Base-by-base conservation (phyloP, 2,888 invertebrate species). In the Epistrophe grossulariae region DNA sequence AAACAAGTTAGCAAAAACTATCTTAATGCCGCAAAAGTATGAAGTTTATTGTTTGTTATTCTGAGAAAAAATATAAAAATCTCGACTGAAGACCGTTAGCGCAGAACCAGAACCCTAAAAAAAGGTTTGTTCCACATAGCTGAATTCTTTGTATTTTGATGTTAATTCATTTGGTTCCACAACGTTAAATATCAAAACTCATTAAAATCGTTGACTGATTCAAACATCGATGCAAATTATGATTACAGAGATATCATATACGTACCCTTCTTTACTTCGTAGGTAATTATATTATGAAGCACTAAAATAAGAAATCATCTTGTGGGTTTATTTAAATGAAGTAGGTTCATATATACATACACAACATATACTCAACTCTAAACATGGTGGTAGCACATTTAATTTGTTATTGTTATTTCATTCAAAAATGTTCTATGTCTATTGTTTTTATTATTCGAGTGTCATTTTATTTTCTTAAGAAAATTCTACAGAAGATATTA, bases 101-200 rank as follows among this genome's bases (percentile, higher is more conserved):
- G 28, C 43, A 43, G 43, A 64, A 64, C 62, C 15, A 28, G 13
- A 64, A 43, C 17, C 19, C 8, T 19, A 19, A 38, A 13, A n/a
- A 19, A 24, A 15, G 10, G 40, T 60, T 17, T 28, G 9, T 55
- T 55, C 15, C n/a, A 35, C 59, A 3, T 3, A 40, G 38, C 19
- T 38, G 35, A 35, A 57, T 43, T 43, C 45, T 43, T 50, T 11
- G n/a, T 2, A 17, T 40, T 60, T 60, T 38, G 7, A 64, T 64
- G 45, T 9, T 64, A 68, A 52, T 50, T 68, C 11, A 50, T 50
- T 48, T 40, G 17, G 50, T 68, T 68, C 68, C 68, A 24, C 52
- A 68, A 68, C 68, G 50, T 52, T 52, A 13, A 68, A 15, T 50
- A 13, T 10, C 0, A 52, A 6, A 68, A 52, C 24, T 68, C 52